These are phyloP conservation scores for Diphyllodes magnificus DNA, from an alignment of 2,113 vertebrate genomes.

Conservation along the genomic window DNA sequence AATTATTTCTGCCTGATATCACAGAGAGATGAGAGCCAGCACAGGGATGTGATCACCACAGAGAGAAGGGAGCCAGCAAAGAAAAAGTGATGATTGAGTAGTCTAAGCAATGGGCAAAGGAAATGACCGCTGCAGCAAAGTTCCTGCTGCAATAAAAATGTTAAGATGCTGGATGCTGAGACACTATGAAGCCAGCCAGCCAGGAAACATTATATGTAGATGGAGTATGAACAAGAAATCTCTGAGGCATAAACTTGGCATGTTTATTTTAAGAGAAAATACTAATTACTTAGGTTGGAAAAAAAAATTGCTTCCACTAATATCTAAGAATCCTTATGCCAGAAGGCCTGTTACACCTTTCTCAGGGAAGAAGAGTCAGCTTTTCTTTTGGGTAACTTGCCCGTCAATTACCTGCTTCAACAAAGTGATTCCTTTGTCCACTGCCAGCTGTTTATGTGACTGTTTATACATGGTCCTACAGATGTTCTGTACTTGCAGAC, in stretches of 20 bases:
- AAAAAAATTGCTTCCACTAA: neutral
- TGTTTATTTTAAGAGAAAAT: neutral
- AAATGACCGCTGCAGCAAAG: conserved; percentile 9
- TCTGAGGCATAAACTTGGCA: neutral
- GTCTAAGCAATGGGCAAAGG: neutral
- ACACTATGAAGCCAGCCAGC: neutral
- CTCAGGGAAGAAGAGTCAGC: neutral
- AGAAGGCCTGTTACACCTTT: neutral
- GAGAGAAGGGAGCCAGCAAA: neutral
- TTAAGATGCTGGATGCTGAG: neutral
- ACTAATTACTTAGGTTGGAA: neutral
- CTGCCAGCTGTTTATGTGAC: neutral
- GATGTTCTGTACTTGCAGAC: neutral
- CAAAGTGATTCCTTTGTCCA: neutral
- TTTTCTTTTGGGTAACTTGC: neutral
- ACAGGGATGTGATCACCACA: neutral
- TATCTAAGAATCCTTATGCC: neutral
- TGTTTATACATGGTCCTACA: neutral
- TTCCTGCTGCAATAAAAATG: neutral
- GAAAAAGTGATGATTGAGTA: neutral
- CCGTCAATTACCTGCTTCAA: neutral
- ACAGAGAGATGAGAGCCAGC: neutral
- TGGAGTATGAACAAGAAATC: neutral
- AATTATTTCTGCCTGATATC: conserved; percentile 35
- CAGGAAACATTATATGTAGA: neutral